A percentile compares a stretch with the other conserved stretches of the same genome.
Evolutionary conservation across 2,888 invertebrate genomes (phyloP).

Genomic region (Tineola bisselliella): DNA sequence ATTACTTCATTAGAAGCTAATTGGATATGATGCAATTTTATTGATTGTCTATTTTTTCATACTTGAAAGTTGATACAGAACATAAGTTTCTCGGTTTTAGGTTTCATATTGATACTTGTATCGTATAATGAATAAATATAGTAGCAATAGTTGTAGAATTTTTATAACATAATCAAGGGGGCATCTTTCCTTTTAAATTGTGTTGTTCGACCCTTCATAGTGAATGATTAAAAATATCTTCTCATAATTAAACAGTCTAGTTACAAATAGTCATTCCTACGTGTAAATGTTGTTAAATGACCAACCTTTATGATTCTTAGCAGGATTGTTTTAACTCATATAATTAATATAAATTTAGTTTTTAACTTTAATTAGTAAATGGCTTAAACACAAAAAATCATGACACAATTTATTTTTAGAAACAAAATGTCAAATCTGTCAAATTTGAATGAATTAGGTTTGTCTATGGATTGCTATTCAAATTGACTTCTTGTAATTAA

Average conservation of each 20-base stretch:
- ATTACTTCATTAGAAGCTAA: neutral
- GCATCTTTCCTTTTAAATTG: neutral
- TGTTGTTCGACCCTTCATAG: neutral
- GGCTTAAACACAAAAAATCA: too few species aligned
- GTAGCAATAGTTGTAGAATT: neutral
- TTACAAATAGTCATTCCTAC: neutral
- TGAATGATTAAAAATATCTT: conserved; percentile 8
- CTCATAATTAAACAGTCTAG: conserved; percentile 7
- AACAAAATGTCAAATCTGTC: too few species aligned
- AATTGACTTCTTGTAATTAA: too few species aligned
- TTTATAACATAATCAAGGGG: conserved; percentile 2
- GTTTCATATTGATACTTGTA: too few species aligned
- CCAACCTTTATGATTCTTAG: neutral
- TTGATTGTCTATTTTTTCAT: too few species aligned
- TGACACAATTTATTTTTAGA: too few species aligned
- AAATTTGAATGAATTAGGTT: too few species aligned
- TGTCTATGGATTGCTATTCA: too few species aligned
- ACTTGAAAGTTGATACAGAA: too few species aligned
- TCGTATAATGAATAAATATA: neutral
- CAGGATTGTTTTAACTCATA: neutral
- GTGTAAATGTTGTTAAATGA: neutral
- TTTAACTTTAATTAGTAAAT: too few species aligned
- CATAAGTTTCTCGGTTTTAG: too few species aligned
- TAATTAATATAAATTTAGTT: neutral
- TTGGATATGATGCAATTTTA: too few species aligned